phyloP scores from a whole-genome alignment of 2,888 invertebrate species.

The Machimus rusticus region DNA sequence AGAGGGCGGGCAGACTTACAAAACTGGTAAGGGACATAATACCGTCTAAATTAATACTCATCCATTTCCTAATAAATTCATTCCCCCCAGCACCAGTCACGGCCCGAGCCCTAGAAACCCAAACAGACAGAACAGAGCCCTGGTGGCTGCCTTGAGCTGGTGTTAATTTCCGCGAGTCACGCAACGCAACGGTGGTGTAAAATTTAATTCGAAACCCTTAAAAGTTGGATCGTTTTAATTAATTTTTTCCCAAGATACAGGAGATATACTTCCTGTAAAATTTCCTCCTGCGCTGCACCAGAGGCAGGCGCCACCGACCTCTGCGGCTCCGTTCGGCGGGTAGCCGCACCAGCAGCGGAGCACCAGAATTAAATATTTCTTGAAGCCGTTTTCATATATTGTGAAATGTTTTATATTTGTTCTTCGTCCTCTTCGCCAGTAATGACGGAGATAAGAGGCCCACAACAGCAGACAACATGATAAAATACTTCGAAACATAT shows the following conservation, averaged over 20 bases:
- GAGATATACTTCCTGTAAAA: neutral
- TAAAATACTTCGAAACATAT: slow-evolving; percentile 31
- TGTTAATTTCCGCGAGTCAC: neutral
- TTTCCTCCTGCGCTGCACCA: neutral
- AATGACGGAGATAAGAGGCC: slow-evolving; percentile 24
- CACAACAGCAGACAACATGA: slow-evolving; percentile 31
- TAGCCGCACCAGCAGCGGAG: neutral
- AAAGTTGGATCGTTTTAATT: neutral
- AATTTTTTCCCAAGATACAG: neutral
- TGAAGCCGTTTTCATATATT: slow-evolving; percentile 12
- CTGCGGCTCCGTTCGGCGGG: neutral
- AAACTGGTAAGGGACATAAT: neutral
- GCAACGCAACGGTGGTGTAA: neutral
- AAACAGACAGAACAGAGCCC: neutral
- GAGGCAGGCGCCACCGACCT: neutral
- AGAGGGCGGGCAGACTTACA: neutral
- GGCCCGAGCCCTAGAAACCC: neutral
- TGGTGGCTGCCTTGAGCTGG: neutral
- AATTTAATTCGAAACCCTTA: neutral
- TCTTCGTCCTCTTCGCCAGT: slow-evolving; percentile 9
- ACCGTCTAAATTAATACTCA: neutral
- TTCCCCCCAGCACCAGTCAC: neutral
- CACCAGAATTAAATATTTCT: slow-evolving; percentile 10
- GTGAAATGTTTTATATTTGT: slow-evolving; percentile 20
- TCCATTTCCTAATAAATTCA: neutral